These are phyloP conservation scores for Drosophila bunnanda DNA, from an alignment of 2,888 invertebrate species.

Conservation along the genomic window DNA sequence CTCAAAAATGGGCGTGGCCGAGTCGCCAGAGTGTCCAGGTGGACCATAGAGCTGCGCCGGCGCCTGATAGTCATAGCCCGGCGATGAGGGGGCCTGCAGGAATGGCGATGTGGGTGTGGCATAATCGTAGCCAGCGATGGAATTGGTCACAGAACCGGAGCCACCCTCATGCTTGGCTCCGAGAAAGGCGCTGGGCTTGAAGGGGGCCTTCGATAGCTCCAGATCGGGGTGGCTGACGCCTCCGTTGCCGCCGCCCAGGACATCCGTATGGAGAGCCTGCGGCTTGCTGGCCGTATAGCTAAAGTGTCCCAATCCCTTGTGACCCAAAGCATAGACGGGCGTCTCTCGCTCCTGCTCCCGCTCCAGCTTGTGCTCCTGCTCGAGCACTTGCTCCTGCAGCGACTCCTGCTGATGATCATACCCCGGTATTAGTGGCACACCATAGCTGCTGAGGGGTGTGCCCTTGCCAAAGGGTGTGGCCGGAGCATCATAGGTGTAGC, in stretches of 20 bases:
- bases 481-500: slow-evolving; percentile 61
- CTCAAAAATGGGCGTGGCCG: slow-evolving; percentile 66
- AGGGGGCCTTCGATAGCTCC: slow-evolving; percentile 75
- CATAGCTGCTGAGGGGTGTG: slow-evolving; percentile 58
- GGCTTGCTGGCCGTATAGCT: slow-evolving; percentile 80
- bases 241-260: slow-evolving; percentile 40
- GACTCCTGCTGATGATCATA: slow-evolving; percentile 52
- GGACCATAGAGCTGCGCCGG: slow-evolving; percentile 65
- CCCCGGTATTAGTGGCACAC: slow-evolving; percentile 61
- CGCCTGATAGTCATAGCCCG: slow-evolving; percentile 71
- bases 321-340: slow-evolving; percentile 82
- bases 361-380: slow-evolving; percentile 36
- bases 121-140: slow-evolving; percentile 47
- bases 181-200: slow-evolving; percentile 83
- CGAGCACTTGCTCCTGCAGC: slow-evolving; percentile 28
- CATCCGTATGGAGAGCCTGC: slow-evolving; percentile 74
- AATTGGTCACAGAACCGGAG: slow-evolving; percentile 7
- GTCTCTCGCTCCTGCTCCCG: slow-evolving; percentile 50
- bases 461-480: slow-evolving; percentile 53
- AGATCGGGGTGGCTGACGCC: slow-evolving; percentile 20
- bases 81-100: slow-evolving; percentile 58
- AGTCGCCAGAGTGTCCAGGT: slow-evolving; percentile 57
- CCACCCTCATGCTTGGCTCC: slow-evolving; percentile 79
- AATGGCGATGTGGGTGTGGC: slow-evolving; percentile 61
- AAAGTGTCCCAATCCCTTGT: slow-evolving; percentile 83